phyloP scores from a whole-genome alignment of 2,888 invertebrate genomes.

The Cordilura impudica region DNA sequence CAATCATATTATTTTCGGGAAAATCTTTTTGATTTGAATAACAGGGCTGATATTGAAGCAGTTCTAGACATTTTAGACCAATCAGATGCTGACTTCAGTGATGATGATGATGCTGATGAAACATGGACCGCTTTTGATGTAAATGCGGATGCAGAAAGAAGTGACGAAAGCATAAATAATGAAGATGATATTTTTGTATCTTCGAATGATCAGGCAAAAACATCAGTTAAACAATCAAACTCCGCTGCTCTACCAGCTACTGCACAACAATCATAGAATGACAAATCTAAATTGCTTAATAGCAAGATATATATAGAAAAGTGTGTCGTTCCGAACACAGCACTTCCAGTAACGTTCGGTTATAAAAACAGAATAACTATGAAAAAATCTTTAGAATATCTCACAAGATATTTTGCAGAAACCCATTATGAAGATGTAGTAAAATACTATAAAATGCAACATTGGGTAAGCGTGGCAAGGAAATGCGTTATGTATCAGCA shows the following conservation, averaged over 20 bases:
- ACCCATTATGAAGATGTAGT: not conserved
- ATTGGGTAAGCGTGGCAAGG: slow-evolving; percentile 5
- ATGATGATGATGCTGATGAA: too few species aligned
- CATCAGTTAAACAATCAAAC: slow-evolving; percentile 20
- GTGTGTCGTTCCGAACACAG: slow-evolving; percentile 10
- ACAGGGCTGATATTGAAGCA: not conserved
- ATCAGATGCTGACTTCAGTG: too few species aligned
- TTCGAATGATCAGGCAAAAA: too few species aligned
- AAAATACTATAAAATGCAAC: too few species aligned
- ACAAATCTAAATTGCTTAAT: too few species aligned
- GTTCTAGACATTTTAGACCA: too few species aligned
- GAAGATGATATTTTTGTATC: too few species aligned
- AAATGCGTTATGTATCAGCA: slow-evolving; percentile 6
- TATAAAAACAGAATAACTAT: not conserved
- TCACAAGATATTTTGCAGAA: not conserved
- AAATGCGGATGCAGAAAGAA: not conserved
- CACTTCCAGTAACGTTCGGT: slow-evolving; percentile 7
- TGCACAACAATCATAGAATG: not conserved
- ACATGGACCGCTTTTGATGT: too few species aligned
- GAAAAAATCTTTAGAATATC: slow-evolving; percentile 24
- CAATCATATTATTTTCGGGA: slow-evolving; percentile 1
- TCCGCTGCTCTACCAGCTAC: not conserved
- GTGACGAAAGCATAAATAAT: not conserved
- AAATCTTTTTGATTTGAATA: slow-evolving; percentile 7
- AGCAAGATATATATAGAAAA: slow-evolving; percentile 14